Evolutionary conservation across 2,888 invertebrate species (phyloP).

Genomic region (Melanargia galathea): DNA sequence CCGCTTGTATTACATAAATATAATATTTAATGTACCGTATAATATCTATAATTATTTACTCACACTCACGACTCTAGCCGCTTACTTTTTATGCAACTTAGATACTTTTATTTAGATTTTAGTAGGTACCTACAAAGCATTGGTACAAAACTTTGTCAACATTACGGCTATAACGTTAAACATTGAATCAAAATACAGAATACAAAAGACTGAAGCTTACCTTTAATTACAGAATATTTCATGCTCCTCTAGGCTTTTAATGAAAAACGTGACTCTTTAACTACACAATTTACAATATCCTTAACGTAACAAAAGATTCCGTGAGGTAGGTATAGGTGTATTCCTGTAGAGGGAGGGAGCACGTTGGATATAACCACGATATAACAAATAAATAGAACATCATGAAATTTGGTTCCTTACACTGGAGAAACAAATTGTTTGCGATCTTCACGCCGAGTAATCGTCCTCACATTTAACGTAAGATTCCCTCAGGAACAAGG

Average conservation of each 20-base stretch:
- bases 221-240: neutral
- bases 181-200: neutral
- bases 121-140: no score
- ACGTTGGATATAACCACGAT: slow-evolving; percentile 16
- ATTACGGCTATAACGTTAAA: no score
- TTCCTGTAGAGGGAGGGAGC: slow-evolving; percentile 6
- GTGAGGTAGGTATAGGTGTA: slow-evolving; percentile 19
- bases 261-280: slow-evolving; percentile 22
- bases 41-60: no score
- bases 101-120: no score
- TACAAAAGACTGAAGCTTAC: neutral
- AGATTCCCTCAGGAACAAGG: slow-evolving; percentile 10
- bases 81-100: no score
- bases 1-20: no score
- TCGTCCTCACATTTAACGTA: slow-evolving; percentile 11
- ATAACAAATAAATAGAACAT: slow-evolving; percentile 25
- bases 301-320: slow-evolving; percentile 24
- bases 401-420: slow-evolving; percentile 16
- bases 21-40: no score
- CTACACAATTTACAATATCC: slow-evolving; percentile 4
- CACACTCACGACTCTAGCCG: no score
- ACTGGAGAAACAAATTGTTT: slow-evolving; percentile 19
- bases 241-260: slow-evolving; percentile 2
- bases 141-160: no score
- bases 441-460: slow-evolving; percentile 14